Base-by-base conservation (phyloP, 64 coral and sea anemone species). In the Montipora cactus region DNA sequence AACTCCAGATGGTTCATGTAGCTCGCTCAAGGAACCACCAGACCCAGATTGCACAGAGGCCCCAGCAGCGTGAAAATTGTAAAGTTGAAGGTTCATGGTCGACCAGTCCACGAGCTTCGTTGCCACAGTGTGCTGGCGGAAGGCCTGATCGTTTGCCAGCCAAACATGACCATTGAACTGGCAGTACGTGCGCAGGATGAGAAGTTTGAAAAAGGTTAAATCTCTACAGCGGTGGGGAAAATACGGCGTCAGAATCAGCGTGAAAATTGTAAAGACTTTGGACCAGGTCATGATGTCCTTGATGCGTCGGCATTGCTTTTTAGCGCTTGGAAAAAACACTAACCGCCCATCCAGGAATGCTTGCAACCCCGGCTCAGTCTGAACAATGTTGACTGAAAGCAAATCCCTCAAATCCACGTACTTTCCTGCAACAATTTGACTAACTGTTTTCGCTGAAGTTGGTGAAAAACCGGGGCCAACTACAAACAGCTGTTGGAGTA, bases 51-150 rank as follows among this genome's bases (percentile, higher is more conserved):
- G 49, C 12, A 80, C 37, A 50, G 89, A 75, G 9, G 79, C 58
- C 28, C 89, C 89, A 44, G 89, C 89, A 50, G 78, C 68, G 20
- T 91, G 89, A 44, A 91, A 91, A 75, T 83, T 91, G 52, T 58
- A 83, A 9, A 91, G 66, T 19, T 91, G 66, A 8, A 46, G 47
- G 47, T 91, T 83, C 28, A 83, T 81, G 16, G 79, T 45, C 8
- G 79, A 91, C 89, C 79, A 91, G 52, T 83, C 78, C 0, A 83
- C 51, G 5, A 81, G 72, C n/a, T 82, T 53, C 14, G 13, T 64
- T 8, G 66, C 89, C 8, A 67, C 79, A 6, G 67, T 79, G 47
- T 83, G 89, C 28, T 91, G 77, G 62, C 89, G 67, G n/a, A 91
- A 91, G 22, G 89, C 89, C 2, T 37, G 3, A 70, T 91, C 48